Conservation (phyloP, 2,113 vertebrate species). For the Plotosus lineatus region DNA sequence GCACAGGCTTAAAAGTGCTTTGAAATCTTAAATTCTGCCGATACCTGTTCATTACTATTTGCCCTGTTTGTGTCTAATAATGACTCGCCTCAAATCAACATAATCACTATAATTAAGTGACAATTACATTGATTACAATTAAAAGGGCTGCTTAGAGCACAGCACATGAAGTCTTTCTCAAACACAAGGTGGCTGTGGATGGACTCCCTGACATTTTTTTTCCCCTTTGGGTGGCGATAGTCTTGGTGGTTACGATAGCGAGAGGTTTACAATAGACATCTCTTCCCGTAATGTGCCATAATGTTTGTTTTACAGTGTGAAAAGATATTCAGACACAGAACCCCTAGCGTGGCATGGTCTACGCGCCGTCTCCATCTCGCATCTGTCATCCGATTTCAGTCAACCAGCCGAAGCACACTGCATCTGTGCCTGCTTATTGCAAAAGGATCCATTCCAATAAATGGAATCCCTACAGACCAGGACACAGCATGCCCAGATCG, state of each 20-base stretch:
- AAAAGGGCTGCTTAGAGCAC: constrained; percentile 36
- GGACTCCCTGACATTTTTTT: constrained; percentile 17
- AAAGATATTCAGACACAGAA: constrained; percentile 18
- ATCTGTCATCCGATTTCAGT: constrained; percentile 26
- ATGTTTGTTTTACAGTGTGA: constrained; percentile 9
- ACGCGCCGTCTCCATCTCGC: constrained; percentile 1
- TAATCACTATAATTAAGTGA: constrained; percentile 47
- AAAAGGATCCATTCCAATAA: not conserved
- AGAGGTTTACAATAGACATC: constrained; percentile 8
- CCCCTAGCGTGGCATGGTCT: not conserved
- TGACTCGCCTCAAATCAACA: constrained; percentile 37
- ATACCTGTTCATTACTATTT: constrained; percentile 25
- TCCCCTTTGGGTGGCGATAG: too few species aligned
- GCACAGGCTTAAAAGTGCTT: not conserved
- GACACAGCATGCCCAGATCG: constrained; percentile 18
- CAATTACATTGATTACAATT: constrained; percentile 50
- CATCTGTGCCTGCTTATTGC: constrained; percentile 2
- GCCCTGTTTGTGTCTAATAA: constrained; percentile 34
- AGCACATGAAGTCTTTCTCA: constrained; percentile 15
- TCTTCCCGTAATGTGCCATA: constrained; percentile 2
- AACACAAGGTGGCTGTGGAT: constrained; percentile 23
- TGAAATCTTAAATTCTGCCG: not conserved
- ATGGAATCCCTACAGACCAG: not conserved
- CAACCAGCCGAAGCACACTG: not conserved
- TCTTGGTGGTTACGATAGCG: too few species aligned